Conservation (phyloP, 1,140 invertebrate species). For the Diplogasteroides magnus region DNA sequence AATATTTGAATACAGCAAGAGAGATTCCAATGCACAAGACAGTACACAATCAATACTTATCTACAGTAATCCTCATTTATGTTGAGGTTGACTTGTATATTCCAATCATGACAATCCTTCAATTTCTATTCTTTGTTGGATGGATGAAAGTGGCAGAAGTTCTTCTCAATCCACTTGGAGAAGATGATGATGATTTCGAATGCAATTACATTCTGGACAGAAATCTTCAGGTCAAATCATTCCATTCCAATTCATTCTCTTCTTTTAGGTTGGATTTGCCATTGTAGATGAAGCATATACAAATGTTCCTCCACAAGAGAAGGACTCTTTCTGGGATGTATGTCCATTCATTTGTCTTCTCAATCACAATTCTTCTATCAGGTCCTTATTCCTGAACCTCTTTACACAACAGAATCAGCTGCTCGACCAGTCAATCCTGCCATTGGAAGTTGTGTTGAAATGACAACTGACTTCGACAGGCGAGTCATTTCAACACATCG, state of each 20-base stretch:
- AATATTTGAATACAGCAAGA: slow-evolving; percentile 34
- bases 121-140: slow-evolving; percentile 44
- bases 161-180: slow-evolving; percentile 38
- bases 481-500: not conserved
- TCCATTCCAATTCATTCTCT: not conserved
- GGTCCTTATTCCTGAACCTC: slow-evolving; percentile 21
- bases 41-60: not conserved
- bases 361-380: not conserved
- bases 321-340: slow-evolving; percentile 31
- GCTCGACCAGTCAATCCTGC: slow-evolving; percentile 21
- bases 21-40: slow-evolving; percentile 1
- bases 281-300: slow-evolving; percentile 32
- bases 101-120: slow-evolving; percentile 44
- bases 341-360: not conserved
- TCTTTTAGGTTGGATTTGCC: slow-evolving; percentile 19
- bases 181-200: slow-evolving; percentile 48
- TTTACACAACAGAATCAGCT: slow-evolving; percentile 30
- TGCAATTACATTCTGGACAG: slow-evolving; percentile 41
- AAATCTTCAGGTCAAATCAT: slow-evolving; percentile 17
- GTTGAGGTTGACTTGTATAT: slow-evolving; percentile 43
- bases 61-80: not conserved
- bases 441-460: slow-evolving; percentile 20
- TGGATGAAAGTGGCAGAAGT: slow-evolving; percentile 45
- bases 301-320: slow-evolving; percentile 18
- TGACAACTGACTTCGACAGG: not conserved